Conservation (phyloP, 2,113 vertebrate genomes). For the Andinoacara biseriatus region DNA sequence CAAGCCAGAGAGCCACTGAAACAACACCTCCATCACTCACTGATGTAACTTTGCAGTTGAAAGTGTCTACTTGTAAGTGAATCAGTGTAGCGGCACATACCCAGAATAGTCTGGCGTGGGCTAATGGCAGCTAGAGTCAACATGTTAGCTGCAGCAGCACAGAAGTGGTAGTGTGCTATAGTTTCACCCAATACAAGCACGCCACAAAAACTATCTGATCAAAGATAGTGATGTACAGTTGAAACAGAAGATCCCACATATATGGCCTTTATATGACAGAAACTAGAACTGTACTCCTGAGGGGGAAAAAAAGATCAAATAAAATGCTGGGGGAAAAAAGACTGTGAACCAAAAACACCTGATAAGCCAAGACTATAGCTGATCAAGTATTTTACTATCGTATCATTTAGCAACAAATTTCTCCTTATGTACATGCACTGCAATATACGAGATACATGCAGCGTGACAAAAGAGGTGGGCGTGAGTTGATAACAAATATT, state of each 20-base stretch:
- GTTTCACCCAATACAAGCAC: constrained; percentile 24
- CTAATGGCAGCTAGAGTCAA: constrained; percentile 70
- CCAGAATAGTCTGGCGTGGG: constrained; percentile 74
- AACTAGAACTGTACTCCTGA: not conserved
- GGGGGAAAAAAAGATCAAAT: not conserved
- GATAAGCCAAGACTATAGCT: not conserved
- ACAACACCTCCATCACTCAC: constrained; percentile 53
- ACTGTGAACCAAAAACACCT: not conserved
- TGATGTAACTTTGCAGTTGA: constrained; percentile 62
- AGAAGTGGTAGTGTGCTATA: constrained; percentile 41
- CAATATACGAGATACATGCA: not conserved
- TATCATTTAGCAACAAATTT: not conserved
- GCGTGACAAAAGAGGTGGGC: not conserved
- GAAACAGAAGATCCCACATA: constrained; percentile 19
- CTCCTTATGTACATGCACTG: not conserved
- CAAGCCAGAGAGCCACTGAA: constrained; percentile 31
- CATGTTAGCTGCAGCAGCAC: constrained; percentile 62
- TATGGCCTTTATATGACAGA: not conserved
- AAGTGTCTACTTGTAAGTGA: constrained; percentile 71
- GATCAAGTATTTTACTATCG: not conserved
- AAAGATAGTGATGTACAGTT: constrained; percentile 16
- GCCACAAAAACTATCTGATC: constrained; percentile 36
- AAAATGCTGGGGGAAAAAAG: constrained; percentile 2
- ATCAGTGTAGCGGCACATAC: constrained; percentile 63
- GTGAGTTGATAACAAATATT: too few species aligned